Evolutionary conservation across 2,113 vertebrate genomes (phyloP), one percentile per base, ranked within the genome.

Genomic region (Diglossa brunneiventris): DNA sequence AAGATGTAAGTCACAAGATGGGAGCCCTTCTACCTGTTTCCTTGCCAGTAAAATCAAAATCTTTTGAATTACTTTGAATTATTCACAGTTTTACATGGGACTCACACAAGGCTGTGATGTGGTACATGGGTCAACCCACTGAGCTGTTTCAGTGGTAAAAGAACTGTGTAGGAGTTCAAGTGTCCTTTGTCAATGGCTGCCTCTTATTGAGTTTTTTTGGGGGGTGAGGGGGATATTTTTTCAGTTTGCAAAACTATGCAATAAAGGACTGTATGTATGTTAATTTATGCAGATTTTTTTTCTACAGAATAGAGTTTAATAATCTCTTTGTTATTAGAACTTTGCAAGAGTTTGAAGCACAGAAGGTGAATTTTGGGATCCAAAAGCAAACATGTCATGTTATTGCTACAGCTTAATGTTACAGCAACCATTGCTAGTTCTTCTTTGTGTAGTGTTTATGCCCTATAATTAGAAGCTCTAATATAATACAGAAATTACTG

Each of bases 201-300:
- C 26, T 55, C 49, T 64, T 64, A 23, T 1, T n/a, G 61, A 68
- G 35, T 11, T 9, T 61, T 33, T 35, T 59, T 31, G 1, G 7
- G 6, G 6, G 3, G n/a, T n/a, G n/a, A n/a, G 0, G 4, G 7
- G 3, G 0, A 3, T 8, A 46, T 67, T 75, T 69, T 13, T 90
- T 92, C 37, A 42, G 15, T 41, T 66, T 69, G n/a, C n/a, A 68
- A 37, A 90, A 74, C 35, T 37, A 15, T 16, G 42, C 28, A 82
- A 12, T 21, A 41, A 84, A 69, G 33, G 33, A 30, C 35, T 13
- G 53, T 33, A 72, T 31, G 1, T 26, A 50, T 24, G 10, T 80
- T 75, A 52, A 52, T 52, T 61, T 62, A 35, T 26, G 20, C n/a
- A 39, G 5, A 6, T 52, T 7, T 64, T 63, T 63, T 68, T 79